Evolutionary conservation across 2,888 invertebrate genomes (phyloP).

Genomic region (Trichopoda pennipes): DNA sequence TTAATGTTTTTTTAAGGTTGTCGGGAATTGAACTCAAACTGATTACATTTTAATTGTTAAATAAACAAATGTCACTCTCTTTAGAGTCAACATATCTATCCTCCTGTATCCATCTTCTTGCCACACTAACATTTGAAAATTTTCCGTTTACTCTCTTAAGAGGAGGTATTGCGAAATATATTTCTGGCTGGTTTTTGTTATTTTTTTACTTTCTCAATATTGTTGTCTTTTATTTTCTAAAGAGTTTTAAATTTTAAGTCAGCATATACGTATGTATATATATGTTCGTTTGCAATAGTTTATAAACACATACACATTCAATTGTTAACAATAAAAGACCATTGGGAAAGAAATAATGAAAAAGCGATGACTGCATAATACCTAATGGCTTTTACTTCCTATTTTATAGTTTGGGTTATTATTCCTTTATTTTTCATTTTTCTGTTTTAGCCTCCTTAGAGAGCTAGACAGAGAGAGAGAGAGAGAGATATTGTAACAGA

Average conservation of each 20-base stretch:
- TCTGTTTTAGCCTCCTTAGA: constrained; percentile 28
- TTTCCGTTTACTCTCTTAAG: no score
- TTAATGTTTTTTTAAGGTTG: no score
- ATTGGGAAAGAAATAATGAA: neutral
- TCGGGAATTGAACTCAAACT: no score
- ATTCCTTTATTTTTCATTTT: constrained; percentile 14
- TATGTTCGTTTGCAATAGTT: neutral
- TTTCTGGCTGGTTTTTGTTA: neutral
- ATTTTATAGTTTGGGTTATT: constrained; percentile 39
- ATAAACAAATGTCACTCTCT: neutral
- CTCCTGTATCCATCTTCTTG: no score
- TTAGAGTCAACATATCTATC: no score
- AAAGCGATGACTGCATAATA: constrained; percentile 50
- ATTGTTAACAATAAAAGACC: constrained; percentile 17
- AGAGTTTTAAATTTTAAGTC: constrained; percentile 30
- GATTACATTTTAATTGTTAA: no score
- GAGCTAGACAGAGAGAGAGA: no score
- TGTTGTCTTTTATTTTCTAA: constrained; percentile 48
- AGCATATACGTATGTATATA: neutral
- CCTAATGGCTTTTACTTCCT: constrained; percentile 58
- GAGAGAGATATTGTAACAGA: constrained; percentile 24
- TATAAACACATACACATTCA: neutral
- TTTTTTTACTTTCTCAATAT: neutral
- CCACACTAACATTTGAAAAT: no score
- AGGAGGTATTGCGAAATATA: no score